Evolutionary conservation across 2,113 vertebrate genomes (phyloP), one percentile per base, ranked within the genome.

Genomic region (Panurus biarmicus): DNA sequence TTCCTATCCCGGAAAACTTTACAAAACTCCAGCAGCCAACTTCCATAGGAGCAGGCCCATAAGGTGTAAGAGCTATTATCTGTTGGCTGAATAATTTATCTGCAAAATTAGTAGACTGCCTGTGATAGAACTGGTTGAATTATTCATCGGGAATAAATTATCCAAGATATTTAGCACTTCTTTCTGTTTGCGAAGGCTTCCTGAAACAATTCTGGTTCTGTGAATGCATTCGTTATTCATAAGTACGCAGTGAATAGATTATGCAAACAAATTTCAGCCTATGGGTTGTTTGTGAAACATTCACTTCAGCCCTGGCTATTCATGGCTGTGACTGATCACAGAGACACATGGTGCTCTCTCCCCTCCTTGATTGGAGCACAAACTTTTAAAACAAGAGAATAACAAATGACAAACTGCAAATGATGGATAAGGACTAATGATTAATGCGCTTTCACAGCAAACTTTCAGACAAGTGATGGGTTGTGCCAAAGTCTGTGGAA

Each of bases 101-200:
- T 94, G 91, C 94, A 96, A 96, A 96, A 96, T 96, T 96, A 96
- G 96, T 95, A 65, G 94, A 96, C 53, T 92, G 89, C 81, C 75
- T 56, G 57, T 8, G 48, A 95, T 93, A 81, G 94, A 95, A 69
- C 33, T 10, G 95, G 94, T 85, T 97, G 97, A 97, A 97, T 97
- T 96, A 97, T 97, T 97, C 96, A 96, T 95, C 29, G 94, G 83
- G 96, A 97, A 97, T 97, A 96, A 96, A 97, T 97, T 97, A 97
- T 96, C 96, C 89, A 2, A 96, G 94, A 97, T 95, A 96, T 97
- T 94, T 97, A 96, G 94, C 94, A 97, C 95, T 95, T 97, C 96
- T 96, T 96, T 97, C 96, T 97, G 91, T 96, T 96, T 95, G 74
- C 91, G 56, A 96, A 93, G 87, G 94, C 93, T 96, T 97, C 93